Base-by-base conservation (phyloP, 2,113 vertebrate genomes). In the Perccottus glenii region DNA sequence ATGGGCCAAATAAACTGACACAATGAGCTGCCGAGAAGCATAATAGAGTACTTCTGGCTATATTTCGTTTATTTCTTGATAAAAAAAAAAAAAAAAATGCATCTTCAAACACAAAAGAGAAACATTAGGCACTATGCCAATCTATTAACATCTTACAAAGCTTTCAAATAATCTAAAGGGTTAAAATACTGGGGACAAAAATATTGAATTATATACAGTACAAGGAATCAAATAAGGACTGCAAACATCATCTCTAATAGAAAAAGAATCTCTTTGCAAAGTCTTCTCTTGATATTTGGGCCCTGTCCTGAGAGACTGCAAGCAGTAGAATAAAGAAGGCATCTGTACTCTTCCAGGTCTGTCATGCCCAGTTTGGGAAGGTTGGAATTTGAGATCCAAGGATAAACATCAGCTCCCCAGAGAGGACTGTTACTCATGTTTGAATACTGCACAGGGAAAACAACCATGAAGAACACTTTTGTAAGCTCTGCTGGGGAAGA, bases 131-230 rank as follows among this genome's bases (percentile, higher is more conserved):
- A 11, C 89, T 76, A 84, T 82, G 93, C 94, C 94, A 96, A 90
- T 85, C 87, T 89, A 87, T 93, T 94, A 90, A 72, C 83, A 69
- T 91, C 91, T 67, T 93, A 90, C 92, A 95, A 94, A 94, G 90
- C 93, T 92, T 91, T 94, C 93, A 93, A 93, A 85, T 91, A 92
- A 90, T 44, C 85, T 91, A 91, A 93, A 87, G 78, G 92, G 94
- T 93, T 94, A 90, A 94, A 92, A 94, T n/a, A n/a, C n/a, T n/a
- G n/a, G n/a, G n/a, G n/a, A n/a, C n/a, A n/a, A n/a, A n/a, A n/a
- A n/a, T n/a, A 94, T 47, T 93, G 93, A 94, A 94, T 94, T 94
- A 89, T 92, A 93, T 94, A 95, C 93, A 94, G 94, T 94, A 88
- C 77, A 87, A 89, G 84, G 86, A 85, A 93, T 92, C 93, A 93